phyloP scores from a whole-genome alignment of 2,797 vertebrate species.

The Xenops minutus region DNA sequence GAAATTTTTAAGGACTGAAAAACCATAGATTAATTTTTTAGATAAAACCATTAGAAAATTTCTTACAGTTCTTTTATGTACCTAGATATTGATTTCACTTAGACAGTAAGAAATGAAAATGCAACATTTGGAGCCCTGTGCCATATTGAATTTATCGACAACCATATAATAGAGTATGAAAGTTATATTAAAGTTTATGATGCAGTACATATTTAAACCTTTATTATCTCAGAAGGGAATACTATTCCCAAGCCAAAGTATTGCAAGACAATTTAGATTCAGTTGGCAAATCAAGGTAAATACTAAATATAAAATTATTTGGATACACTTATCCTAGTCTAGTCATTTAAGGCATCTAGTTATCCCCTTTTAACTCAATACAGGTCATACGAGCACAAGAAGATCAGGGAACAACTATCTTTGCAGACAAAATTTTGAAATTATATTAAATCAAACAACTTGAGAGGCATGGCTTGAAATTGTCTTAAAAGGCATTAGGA shows the following conservation, averaged over 20 bases:
- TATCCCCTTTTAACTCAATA: background rate
- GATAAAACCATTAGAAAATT: background rate
- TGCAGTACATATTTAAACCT: background rate
- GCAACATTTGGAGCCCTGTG: background rate
- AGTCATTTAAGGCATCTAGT: background rate
- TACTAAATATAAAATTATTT: background rate
- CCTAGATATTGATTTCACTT: background rate
- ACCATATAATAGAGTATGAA: background rate
- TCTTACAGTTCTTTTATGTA: background rate
- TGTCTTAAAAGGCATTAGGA: background rate
- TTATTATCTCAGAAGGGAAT: background rate
- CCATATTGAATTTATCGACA: background rate
- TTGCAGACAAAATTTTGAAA: background rate
- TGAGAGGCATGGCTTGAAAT: background rate
- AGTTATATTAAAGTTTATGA: background rate
- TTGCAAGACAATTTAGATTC: background rate
- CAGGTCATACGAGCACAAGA: background rate
- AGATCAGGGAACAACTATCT: background rate
- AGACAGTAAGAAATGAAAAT: background rate
- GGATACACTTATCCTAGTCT: background rate
- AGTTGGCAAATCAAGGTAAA: background rate
- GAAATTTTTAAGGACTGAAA: background rate
- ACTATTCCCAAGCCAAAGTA: background rate
- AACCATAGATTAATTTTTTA: background rate
- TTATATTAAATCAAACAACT: background rate